Evolutionary conservation across 2,113 vertebrate species (phyloP).

Genomic region (Centropus bengalensis): DNA sequence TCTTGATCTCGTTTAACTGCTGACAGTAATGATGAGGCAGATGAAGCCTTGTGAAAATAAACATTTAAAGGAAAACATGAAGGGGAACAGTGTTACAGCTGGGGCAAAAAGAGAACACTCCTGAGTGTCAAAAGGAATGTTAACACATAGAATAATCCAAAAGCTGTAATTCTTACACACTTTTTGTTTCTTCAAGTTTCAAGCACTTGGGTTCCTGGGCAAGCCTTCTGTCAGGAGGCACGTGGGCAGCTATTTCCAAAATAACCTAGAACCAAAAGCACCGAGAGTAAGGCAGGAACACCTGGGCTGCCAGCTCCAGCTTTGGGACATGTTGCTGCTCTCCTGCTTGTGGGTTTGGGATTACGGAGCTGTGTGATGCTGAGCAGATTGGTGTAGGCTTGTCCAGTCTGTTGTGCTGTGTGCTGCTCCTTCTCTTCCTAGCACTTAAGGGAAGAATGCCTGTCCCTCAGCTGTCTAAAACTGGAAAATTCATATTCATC

Average conservation of each 20-base stretch:
- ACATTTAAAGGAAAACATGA: neutral
- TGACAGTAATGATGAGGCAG: neutral
- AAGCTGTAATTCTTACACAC: neutral
- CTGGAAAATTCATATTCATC: neutral
- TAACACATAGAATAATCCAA: neutral
- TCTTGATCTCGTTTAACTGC: neutral
- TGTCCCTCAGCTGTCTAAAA: neutral
- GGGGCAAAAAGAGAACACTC: neutral
- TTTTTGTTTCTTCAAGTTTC: neutral
- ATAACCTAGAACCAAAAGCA: neutral
- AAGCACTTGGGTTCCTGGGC: neutral
- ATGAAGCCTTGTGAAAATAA: neutral
- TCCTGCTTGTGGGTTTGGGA: neutral
- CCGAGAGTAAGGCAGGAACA: neutral
- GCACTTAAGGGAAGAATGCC: neutral
- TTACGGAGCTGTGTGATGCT: fast-evolving
- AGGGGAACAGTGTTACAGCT: neutral
- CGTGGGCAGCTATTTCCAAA: neutral
- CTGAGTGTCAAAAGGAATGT: neutral
- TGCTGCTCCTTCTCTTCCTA: neutral
- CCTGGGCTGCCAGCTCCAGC: neutral
- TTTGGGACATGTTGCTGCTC: fast-evolving
- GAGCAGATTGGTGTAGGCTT: neutral
- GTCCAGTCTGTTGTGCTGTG: fast-evolving
- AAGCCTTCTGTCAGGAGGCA: neutral